Percentiles rank a stretch among this genome's conserved stretches.
phyloP scores from a whole-genome alignment of 2,888 invertebrate genomes.

The Notocelia uddmanniana region DNA sequence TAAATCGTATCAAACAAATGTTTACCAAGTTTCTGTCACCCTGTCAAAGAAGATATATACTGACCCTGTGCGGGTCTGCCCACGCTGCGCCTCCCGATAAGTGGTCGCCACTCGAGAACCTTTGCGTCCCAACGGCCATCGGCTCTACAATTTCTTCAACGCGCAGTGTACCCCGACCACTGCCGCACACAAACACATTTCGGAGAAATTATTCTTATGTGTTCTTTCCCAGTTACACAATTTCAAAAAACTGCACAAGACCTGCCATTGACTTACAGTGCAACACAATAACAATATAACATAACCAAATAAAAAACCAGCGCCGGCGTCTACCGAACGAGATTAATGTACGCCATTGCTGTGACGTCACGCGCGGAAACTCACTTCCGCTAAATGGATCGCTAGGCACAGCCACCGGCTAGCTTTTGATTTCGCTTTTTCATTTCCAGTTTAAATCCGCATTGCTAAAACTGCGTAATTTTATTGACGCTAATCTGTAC shows the following conservation, averaged over 20 bases:
- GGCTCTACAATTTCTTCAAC: too few species aligned
- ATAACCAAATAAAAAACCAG: constrained; percentile 35
- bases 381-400: constrained; percentile 48
- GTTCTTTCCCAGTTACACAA: too few species aligned
- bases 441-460: constrained; percentile 52
- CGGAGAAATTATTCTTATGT: too few species aligned
- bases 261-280: constrained; percentile 2
- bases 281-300: constrained; percentile 14
- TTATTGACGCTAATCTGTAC: constrained; percentile 43
- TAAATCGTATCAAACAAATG: too few species aligned
- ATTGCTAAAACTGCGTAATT: constrained; percentile 45
- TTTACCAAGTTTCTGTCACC: too few species aligned
- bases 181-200: too few species aligned
- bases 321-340: constrained; percentile 44
- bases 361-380: constrained; percentile 48
- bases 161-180: too few species aligned
- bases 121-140: too few species aligned
- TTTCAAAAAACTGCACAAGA: constrained; percentile 1
- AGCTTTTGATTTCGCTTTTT: constrained; percentile 46
- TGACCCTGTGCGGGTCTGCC: too few species aligned
- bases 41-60: too few species aligned
- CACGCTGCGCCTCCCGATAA: too few species aligned
- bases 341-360: constrained; percentile 47
- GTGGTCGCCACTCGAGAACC: too few species aligned
- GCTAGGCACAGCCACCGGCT: constrained; percentile 47